Percentiles rank a stretch among this genome's conserved stretches.
Conservation (phyloP, 2,797 vertebrate species). For the Choloepus didactylus region DNA sequence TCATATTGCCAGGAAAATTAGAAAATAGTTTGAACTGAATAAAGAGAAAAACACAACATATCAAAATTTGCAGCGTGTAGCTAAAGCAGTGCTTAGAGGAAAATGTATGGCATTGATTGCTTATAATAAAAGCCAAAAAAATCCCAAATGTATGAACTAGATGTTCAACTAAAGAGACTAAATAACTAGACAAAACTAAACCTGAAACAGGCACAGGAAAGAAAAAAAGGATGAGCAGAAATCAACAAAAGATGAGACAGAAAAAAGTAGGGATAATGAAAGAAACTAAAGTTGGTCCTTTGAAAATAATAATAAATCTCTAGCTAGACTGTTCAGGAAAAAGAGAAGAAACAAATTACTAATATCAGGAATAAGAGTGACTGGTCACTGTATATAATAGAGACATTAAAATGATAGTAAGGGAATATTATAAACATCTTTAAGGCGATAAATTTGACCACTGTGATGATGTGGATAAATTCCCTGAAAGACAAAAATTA, state of each 20-base stretch:
- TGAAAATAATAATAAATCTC: background rate
- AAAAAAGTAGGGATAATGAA: background rate
- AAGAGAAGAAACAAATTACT: background rate
- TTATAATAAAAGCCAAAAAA: background rate
- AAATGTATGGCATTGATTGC: background rate
- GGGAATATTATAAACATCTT: background rate
- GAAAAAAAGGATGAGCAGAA: background rate
- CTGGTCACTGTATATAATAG: fast-evolving
- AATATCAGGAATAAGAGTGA: background rate
- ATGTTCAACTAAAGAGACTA: background rate
- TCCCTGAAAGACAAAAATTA: background rate
- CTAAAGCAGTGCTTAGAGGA: background rate
- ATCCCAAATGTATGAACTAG: background rate
- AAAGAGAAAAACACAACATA: background rate
- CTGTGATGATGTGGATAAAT: background rate
- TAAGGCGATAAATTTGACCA: background rate
- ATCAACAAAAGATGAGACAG: background rate
- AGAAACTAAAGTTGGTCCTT: background rate
- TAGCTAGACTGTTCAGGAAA: background rate
- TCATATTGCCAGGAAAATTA: background rate
- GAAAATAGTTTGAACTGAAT: background rate
- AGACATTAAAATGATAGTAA: background rate
- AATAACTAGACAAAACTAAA: background rate
- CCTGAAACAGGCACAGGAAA: background rate
- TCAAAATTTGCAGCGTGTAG: background rate